Evolutionary conservation across 2,888 invertebrate species (phyloP).

Genomic region (Philereme vetulata): DNA sequence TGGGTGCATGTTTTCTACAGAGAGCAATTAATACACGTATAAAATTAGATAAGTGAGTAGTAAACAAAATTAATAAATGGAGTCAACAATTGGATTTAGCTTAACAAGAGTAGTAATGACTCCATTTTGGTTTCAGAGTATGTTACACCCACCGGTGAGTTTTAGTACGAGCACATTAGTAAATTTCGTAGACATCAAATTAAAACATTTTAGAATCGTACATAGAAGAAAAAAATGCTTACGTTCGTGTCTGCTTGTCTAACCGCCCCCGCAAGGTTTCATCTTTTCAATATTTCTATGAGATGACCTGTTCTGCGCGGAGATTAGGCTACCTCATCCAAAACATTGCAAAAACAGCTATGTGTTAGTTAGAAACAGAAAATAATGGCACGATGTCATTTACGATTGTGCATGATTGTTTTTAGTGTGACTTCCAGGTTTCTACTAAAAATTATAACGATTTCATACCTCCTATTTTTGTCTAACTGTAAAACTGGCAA

Average conservation of each 20-base stretch:
- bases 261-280: constrained; percentile 2
- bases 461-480: neutral
- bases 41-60: constrained; percentile 32
- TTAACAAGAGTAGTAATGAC: constrained; percentile 75
- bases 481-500: neutral
- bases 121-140: constrained; percentile 83
- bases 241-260: constrained; percentile 18
- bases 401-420: constrained; percentile 24
- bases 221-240: constrained; percentile 29
- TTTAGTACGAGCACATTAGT: constrained; percentile 73
- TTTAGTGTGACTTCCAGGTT: neutral
- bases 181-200: constrained; percentile 26
- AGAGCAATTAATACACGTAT: neutral
- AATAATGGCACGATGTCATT: neutral
- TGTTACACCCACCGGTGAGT: constrained; percentile 84
- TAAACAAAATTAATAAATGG: constrained; percentile 69
- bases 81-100: constrained; percentile 78
- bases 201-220: constrained; percentile 16
- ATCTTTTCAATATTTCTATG: constrained; percentile 5
- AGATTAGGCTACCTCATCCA: constrained; percentile 4
- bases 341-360: constrained; percentile 13
- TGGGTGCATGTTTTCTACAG: constrained; percentile 13
- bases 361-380: constrained; percentile 11
- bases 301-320: constrained; percentile 7
- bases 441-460: neutral